Evolutionary conservation across 2,797 vertebrate species (phyloP).

Genomic region (Notoglanidium macrostoma): DNA sequence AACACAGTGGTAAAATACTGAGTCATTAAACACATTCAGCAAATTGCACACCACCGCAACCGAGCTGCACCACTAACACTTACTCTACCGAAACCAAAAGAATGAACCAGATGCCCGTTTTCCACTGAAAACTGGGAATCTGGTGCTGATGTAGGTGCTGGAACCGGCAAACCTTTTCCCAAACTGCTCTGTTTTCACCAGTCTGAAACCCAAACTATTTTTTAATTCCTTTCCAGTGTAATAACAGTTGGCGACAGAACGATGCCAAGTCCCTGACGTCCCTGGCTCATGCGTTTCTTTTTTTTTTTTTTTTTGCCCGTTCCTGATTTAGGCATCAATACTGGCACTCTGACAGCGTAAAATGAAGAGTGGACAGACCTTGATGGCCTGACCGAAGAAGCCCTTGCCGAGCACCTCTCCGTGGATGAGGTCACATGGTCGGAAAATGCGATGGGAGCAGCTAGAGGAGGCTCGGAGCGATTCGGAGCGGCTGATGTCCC

Average conservation of each 20-base stretch:
- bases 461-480: conserved; percentile 87
- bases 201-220: not conserved
- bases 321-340: not conserved
- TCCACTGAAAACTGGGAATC: not conserved
- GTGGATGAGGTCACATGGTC: conserved; percentile 95
- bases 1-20: not conserved
- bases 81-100: not conserved
- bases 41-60: not conserved
- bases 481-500: conserved; percentile 92
- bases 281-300: too few relatives aligned
- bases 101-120: conserved; percentile 7
- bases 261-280: not conserved
- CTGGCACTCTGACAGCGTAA: not conserved
- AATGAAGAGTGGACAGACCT: conserved; percentile 72
- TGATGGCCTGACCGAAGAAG: conserved; percentile 97
- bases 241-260: not conserved
- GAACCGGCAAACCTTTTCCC: not conserved
- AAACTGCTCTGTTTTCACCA: not conserved
- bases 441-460: conserved; percentile 91
- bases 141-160: not conserved
- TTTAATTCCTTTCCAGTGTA: not conserved
- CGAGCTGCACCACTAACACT: not conserved
- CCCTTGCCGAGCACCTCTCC: conserved; percentile 96
- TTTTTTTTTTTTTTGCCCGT: not conserved
- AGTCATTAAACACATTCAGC: not conserved